phyloP scores from a whole-genome alignment of 1,140 invertebrate species.

The Ceratoteleas bidentatus region DNA sequence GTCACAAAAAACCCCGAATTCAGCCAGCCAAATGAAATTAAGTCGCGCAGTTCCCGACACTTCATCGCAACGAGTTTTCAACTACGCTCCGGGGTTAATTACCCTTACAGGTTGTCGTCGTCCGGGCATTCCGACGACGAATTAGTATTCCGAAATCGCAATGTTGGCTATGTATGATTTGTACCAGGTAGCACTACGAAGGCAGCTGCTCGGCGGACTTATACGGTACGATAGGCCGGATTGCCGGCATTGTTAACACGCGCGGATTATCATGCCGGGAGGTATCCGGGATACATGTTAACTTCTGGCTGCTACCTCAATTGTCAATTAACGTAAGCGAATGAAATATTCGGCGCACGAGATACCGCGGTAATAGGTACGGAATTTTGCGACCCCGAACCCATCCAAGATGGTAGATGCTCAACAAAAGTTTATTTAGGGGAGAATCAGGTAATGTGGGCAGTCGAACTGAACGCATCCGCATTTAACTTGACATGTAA shows the following conservation, averaged over 20 bases:
- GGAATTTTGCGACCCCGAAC: background rate
- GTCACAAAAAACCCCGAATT: too few relatives aligned
- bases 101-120: constrained; percentile 1
- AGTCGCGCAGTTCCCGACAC: too few relatives aligned
- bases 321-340: constrained; percentile 27
- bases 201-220: constrained; percentile 34
- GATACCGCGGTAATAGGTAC: constrained; percentile 9
- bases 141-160: constrained; percentile 46
- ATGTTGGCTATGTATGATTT: constrained; percentile 32
- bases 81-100: background rate
- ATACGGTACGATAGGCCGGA: constrained; percentile 45
- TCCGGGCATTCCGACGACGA: constrained; percentile 27
- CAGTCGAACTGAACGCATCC: too few relatives aligned
- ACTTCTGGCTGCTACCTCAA: constrained; percentile 30
- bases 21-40: too few relatives aligned
- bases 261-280: constrained; percentile 29
- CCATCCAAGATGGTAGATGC: too few relatives aligned
- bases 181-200: constrained; percentile 7
- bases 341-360: constrained; percentile 21
- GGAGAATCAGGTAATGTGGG: too few relatives aligned
- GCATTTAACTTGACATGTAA: too few relatives aligned
- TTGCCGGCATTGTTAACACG: constrained; percentile 72
- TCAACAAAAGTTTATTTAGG: too few relatives aligned
- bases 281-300: constrained; percentile 21
- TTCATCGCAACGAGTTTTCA: too few relatives aligned